A percentile compares a stretch with the other conserved stretches of the same genome.
Evolutionary conservation across 1,140 invertebrate species (phyloP).

Genomic region (Eubasilissa regina): DNA sequence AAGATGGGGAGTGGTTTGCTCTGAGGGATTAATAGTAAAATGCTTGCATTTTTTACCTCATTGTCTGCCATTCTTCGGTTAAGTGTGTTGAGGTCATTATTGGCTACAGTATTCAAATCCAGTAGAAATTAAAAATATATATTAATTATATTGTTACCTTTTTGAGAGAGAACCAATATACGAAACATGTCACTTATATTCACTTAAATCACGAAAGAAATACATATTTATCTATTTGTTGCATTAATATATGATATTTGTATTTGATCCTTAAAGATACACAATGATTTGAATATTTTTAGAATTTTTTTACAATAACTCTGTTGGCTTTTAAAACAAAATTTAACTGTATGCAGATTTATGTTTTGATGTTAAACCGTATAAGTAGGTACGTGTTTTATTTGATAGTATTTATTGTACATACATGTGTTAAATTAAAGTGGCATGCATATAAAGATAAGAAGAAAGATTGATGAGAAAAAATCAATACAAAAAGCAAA

Average conservation of each 20-base stretch:
- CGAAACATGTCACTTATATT: no score
- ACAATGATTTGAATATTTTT: conserved; percentile 2
- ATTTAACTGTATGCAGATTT: background rate
- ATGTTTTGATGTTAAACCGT: background rate
- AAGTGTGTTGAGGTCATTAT: background rate
- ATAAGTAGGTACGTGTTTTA: conserved; percentile 1
- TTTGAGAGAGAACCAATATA: background rate
- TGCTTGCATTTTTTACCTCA: conserved; percentile 18
- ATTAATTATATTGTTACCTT: background rate
- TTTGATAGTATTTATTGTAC: conserved; percentile 17
- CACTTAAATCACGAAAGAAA: no score
- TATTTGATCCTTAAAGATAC: background rate
- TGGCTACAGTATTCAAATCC: conserved; percentile 10
- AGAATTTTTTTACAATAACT: background rate
- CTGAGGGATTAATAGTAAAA: conserved; percentile 10
- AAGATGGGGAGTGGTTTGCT: background rate
- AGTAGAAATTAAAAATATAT: background rate
- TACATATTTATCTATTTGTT: no score
- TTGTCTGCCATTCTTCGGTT: conserved; percentile 12
- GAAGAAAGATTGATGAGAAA: conserved; percentile 22
- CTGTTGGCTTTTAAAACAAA: background rate
- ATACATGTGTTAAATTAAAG: conserved; percentile 15
- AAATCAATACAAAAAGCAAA: conserved; percentile 37
- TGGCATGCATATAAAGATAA: conserved; percentile 26
- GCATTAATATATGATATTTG: background rate